phyloP scores from a whole-genome alignment of 1,140 invertebrate genomes.

The Pogonus chalceus region DNA sequence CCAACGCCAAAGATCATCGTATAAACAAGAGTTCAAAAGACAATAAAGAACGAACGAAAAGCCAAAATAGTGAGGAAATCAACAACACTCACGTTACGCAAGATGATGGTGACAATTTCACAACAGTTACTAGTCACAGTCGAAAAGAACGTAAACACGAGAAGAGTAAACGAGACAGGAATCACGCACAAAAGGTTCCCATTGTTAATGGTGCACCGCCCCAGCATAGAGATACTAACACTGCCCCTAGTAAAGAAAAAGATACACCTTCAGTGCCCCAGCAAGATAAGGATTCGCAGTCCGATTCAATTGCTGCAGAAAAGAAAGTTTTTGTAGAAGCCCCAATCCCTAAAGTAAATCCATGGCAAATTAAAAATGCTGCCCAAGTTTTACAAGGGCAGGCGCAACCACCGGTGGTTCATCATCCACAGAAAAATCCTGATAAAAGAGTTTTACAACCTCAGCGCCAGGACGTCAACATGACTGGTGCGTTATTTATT shows the following conservation, averaged over 20 bases:
- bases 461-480: constrained; percentile 32
- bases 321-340: constrained; percentile 49
- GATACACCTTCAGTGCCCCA: constrained; percentile 16
- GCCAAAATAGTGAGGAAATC: constrained; percentile 10
- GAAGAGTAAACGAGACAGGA: constrained; percentile 17
- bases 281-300: constrained; percentile 17
- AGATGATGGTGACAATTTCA: constrained; percentile 40
- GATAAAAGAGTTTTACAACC: constrained; percentile 39
- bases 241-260: constrained; percentile 17
- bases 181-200: not conserved
- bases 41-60: constrained; percentile 15
- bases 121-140: constrained; percentile 39
- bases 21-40: constrained; percentile 2
- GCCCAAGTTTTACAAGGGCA: not conserved
- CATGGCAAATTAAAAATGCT: constrained; percentile 39
- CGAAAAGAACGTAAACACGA: constrained; percentile 39
- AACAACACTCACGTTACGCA: not conserved
- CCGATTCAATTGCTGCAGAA: constrained; percentile 25
- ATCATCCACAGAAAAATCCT: constrained; percentile 28
- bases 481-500: not conserved
- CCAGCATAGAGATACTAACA: constrained; percentile 16
- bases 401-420: constrained; percentile 19
- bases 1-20: constrained; percentile 12
- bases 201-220: constrained; percentile 12
- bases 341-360: constrained; percentile 48